phyloP scores from a whole-genome alignment of 2,888 invertebrate species.

The Drosophila meridiana region DNA sequence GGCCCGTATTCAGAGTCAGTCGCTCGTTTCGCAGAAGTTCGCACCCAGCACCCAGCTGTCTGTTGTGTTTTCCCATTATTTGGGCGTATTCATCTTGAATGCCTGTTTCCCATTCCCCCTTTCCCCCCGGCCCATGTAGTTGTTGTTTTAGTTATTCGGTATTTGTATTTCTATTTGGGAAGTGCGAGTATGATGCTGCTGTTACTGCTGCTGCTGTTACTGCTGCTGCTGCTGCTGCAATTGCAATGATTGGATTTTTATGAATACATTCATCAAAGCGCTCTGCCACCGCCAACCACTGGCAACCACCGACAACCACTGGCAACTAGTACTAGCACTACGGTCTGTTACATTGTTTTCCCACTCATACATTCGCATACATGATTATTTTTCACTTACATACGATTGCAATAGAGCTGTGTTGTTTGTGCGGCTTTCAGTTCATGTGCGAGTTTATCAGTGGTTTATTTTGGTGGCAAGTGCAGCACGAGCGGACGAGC shows the following conservation, averaged over 20 bases:
- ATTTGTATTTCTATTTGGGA: conserved; percentile 49
- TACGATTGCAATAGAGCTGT: neutral
- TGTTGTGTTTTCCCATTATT: conserved; percentile 75
- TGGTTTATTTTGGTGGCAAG: conserved; percentile 3
- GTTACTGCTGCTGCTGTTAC: conserved; percentile 1
- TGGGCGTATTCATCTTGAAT: conserved; percentile 78
- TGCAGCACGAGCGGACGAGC: neutral
- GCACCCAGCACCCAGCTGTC: conserved; percentile 71
- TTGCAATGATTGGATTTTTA: conserved; percentile 82
- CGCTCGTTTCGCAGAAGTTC: conserved; percentile 30
- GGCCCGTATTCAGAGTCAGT: conserved; percentile 39
- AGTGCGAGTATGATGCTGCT: conserved; percentile 29
- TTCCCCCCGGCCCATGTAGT: conserved; percentile 9
- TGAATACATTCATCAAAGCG: conserved; percentile 80
- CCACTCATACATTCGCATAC: neutral
- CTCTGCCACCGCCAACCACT: conserved; percentile 26
- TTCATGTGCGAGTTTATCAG: conserved; percentile 14
- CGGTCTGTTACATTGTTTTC: conserved; percentile 13
- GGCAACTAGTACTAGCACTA: conserved; percentile 1
- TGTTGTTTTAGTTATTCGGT: conserved; percentile 20
- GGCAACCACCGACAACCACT: conserved; percentile 20
- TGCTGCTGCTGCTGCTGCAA: conserved; percentile 53
- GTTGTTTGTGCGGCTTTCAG: neutral
- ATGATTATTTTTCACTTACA: conserved; percentile 12
- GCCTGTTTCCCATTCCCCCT: conserved; percentile 14